A percentile compares a stretch with the other conserved stretches of the same genome.
Evolutionary conservation across 2,797 vertebrate genomes (phyloP).

Genomic region (Choloepus didactylus): DNA sequence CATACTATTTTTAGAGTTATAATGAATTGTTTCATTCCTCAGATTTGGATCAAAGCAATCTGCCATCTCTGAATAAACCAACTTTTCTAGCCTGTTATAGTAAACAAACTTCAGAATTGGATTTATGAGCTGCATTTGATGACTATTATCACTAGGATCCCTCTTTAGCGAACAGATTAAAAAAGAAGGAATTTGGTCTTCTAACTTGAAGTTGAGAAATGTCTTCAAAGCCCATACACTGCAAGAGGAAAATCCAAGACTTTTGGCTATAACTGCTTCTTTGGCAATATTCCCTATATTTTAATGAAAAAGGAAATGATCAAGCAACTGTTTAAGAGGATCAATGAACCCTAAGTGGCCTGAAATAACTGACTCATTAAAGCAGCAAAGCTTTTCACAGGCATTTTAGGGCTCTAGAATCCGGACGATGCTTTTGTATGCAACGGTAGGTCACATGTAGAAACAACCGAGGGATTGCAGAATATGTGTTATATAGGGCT

Average conservation of each 20-base stretch:
- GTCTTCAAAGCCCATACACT: neutral
- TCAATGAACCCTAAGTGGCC: slow-evolving; percentile 68
- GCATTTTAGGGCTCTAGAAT: slow-evolving; percentile 22
- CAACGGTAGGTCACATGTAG: neutral
- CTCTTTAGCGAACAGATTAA: neutral
- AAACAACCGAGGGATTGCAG: neutral
- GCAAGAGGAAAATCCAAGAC: neutral
- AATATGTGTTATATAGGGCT: neutral
- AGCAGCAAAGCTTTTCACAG: slow-evolving; percentile 43
- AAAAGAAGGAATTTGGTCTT: neutral
- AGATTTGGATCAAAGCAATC: slow-evolving; percentile 46
- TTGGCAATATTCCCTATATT: neutral
- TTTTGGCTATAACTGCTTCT: slow-evolving; percentile 26
- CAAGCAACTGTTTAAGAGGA: slow-evolving; percentile 71
- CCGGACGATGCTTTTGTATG: neutral
- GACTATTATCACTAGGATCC: neutral
- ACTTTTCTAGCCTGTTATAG: neutral
- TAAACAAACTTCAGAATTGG: neutral
- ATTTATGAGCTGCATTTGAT: neutral
- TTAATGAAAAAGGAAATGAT: slow-evolving; percentile 67
- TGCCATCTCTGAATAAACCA: neutral
- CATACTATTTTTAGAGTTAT: neutral
- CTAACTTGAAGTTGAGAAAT: slow-evolving; percentile 19
- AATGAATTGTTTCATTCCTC: slow-evolving; percentile 47
- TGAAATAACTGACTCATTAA: slow-evolving; percentile 68